Base-by-base conservation (phyloP, 2,888 invertebrate genomes). In the Drosophila prolongata region DNA sequence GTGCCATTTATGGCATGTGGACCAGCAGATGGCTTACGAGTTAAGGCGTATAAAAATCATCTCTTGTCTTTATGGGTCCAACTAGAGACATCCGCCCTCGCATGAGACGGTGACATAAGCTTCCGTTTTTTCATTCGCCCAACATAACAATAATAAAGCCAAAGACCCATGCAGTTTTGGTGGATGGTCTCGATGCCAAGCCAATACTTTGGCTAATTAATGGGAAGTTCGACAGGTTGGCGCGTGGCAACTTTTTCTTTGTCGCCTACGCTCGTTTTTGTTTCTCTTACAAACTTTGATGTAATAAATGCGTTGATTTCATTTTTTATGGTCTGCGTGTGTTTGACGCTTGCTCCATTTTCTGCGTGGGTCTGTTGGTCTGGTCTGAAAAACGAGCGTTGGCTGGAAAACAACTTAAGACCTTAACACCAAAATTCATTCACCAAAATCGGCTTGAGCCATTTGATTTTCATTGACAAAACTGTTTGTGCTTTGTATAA, bases 91-190 rank as follows among this genome's bases (percentile, higher is more conserved):
- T 75, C 86, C 71, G 83, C 77, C 86, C 68, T 54, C 85, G 77
- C 77, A 69, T 55, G 44, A 40, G 62, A 56, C 64, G 76, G 67
- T 76, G 78, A 84, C 78, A 71, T 78, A 85, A 85, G 85, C 82
- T 85, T 67, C 53, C 68, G 58, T 47, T 47, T 38, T 50, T 52
- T 38, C 53, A 19, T 58, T 34, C 24, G 35, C 9, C 62, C 55
- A 61, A 42, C 62, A 53, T 49, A 54, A 65, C 24, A 4, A 24
- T 24, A 24, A 24, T 24, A 24, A 24, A 24, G 24, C 24, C 24
- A 24, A 24, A 24, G 5, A 4, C 35, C 9, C 35, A 1, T 35
- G 11, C 35, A 14, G 11, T 24, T 6, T 13, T 40, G 47, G 56
- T 62, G 6, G 38, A 13, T n/a, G 38, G 6, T 13, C n/a, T 11